Percentiles rank a stretch among this genome's conserved stretches.
phyloP scores from a whole-genome alignment of 1,140 invertebrate genomes.

The Tetraneura akinire region DNA sequence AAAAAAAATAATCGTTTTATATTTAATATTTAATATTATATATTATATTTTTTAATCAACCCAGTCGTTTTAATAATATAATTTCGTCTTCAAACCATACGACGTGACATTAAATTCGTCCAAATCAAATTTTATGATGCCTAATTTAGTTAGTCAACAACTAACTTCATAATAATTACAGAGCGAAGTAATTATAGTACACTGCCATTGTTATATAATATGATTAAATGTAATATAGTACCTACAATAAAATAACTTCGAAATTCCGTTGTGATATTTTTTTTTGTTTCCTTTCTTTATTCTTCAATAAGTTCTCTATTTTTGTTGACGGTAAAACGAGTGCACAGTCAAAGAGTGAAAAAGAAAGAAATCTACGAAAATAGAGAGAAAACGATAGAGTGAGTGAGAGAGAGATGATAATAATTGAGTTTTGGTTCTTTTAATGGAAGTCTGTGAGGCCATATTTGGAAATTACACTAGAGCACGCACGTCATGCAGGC shows the following conservation, averaged over 20 bases:
- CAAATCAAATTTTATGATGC: slow-evolving; percentile 44
- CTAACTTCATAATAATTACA: slow-evolving; percentile 47
- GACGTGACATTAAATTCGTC: slow-evolving; percentile 34
- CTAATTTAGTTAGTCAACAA: slow-evolving; percentile 44
- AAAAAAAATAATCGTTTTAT: not conserved
- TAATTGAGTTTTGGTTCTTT: slow-evolving; percentile 47
- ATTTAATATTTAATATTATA: too few species aligned
- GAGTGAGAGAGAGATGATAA: slow-evolving; percentile 33
- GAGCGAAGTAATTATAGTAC: slow-evolving; percentile 19
- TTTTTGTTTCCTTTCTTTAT: not conserved
- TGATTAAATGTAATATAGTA: slow-evolving; percentile 46
- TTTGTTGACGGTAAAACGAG: not conserved
- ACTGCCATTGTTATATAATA: slow-evolving; percentile 28
- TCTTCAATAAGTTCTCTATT: not conserved
- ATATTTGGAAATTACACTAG: slow-evolving; percentile 36
- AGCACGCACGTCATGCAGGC: slow-evolving; percentile 46
- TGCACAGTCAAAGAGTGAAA: not conserved
- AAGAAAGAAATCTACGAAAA: not conserved
- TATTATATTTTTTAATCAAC: too few species aligned
- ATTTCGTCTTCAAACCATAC: not conserved
- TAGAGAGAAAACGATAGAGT: not conserved
- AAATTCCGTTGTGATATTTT: slow-evolving; percentile 24
- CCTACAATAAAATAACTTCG: slow-evolving; percentile 44
- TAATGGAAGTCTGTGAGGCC: slow-evolving; percentile 31
- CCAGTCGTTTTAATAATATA: not conserved